These are phyloP conservation scores for Sclerodermus sp. DNA, from an alignment of 2,888 invertebrate genomes.

Conservation along the genomic window DNA sequence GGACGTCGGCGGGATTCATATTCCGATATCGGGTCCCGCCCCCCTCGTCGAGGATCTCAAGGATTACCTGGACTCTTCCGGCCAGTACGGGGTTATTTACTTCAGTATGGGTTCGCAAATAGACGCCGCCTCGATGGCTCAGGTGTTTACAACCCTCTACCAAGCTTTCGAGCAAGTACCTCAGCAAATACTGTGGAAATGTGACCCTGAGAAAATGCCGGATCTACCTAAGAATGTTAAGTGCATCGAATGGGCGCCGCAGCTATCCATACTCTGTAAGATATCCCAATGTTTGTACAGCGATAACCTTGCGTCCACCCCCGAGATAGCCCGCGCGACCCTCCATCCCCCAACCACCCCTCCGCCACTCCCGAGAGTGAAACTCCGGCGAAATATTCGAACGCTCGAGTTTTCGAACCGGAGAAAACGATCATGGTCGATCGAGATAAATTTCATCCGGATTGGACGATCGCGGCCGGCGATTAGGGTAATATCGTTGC, in stretches of 20 bases:
- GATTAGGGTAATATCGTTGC: too few relatives aligned
- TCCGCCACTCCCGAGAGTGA: too few relatives aligned
- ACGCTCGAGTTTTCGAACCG: too few relatives aligned
- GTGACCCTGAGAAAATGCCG: constrained; percentile 28
- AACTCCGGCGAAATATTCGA: too few relatives aligned
- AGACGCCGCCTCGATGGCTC: constrained; percentile 20
- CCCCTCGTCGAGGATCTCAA: constrained; percentile 12
- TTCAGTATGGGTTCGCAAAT: constrained; percentile 26
- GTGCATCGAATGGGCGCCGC: constrained; percentile 43
- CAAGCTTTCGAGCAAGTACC: constrained; percentile 34
- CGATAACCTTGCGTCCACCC: too few relatives aligned
- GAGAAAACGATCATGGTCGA: too few relatives aligned
- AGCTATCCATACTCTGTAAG: constrained; percentile 35
- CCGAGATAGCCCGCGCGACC: too few relatives aligned
- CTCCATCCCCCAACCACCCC: too few relatives aligned
- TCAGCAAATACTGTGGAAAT: constrained; percentile 38
- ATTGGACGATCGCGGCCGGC: too few relatives aligned
- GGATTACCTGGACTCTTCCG: constrained; percentile 21
- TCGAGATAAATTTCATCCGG: too few relatives aligned
- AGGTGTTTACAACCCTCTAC: constrained; percentile 28
- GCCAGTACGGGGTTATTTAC: constrained; percentile 26
- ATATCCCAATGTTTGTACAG: too few relatives aligned
- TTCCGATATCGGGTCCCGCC: constrained; percentile 37
- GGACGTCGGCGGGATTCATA: constrained; percentile 63
- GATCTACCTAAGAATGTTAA: constrained; percentile 44